Evolutionary conservation across 2,888 invertebrate genomes (phyloP), one percentile per base, ranked within the genome.

Genomic region (Zele albiditarsus): DNA sequence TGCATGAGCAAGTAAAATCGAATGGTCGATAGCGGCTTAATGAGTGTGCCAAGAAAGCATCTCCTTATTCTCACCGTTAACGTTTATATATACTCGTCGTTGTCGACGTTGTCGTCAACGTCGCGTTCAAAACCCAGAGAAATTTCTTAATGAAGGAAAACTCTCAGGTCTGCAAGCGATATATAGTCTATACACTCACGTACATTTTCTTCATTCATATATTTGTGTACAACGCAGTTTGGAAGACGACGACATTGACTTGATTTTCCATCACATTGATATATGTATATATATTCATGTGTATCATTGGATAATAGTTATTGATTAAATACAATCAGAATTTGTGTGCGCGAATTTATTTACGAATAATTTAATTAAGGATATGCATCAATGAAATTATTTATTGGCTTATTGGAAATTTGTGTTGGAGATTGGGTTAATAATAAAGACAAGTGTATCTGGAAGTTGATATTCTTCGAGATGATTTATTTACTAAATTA

Each of bases 141-240:
- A 72, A 65, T 72, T 66, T 72, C 42, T 66, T 72, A 72, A 72
- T 72, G 66, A 72, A 66, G 53, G 58, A 72, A 53, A 66, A 72
- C 66, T 23, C 38, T 33, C 3, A 33, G n/a, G 28, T 60, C 28
- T 16, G 60, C 14, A 3, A 4, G 12, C 60, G 2, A 60, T 4
- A 25, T 16, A 60, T 14, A 60, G 3, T 14, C 16, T 16, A 27
- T 6, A 27, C 60, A 27, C 27, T 28, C 28, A 27, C 8, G 3
- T 10, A 58, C n/a, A 53, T 14, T 25, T 58, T 58, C 12, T 4
- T 25, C 8, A 25, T 5, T n/a, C 20, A 2, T 60, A 2, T 28
- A 27, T 60, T 27, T 3, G 16, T 60, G 53, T n/a, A n/a, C n/a
- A n/a, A n/a, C n/a, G n/a, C n/a, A n/a, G n/a, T n/a, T n/a, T n/a